Conservation (phyloP, 1,140 invertebrate genomes). For the Epicauta chinensis region DNA sequence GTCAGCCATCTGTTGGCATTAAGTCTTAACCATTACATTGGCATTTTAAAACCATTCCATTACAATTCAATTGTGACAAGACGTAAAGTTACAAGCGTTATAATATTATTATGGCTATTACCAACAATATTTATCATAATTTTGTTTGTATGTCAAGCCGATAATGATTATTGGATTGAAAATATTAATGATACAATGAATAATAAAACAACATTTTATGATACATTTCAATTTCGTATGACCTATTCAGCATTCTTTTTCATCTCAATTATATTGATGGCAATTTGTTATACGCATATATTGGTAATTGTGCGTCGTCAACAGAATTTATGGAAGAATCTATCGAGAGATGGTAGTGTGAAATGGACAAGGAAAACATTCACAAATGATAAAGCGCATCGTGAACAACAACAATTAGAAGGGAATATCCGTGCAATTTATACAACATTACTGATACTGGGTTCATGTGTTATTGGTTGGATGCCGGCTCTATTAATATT, state of each 20-base stretch:
- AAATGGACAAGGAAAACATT: slow-evolving; percentile 13
- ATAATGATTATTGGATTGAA: slow-evolving; percentile 13
- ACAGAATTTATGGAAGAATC: slow-evolving; percentile 45
- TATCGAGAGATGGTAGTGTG: slow-evolving; percentile 38
- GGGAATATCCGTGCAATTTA: slow-evolving; percentile 56
- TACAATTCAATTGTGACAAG: slow-evolving; percentile 53
- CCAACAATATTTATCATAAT: slow-evolving; percentile 50
- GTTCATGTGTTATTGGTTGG: slow-evolving; percentile 60
- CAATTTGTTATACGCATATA: slow-evolving; percentile 54
- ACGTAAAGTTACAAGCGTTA: slow-evolving; percentile 41
- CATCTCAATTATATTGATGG: slow-evolving; percentile 50
- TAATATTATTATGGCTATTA: slow-evolving; percentile 49
- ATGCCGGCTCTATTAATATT: slow-evolving; percentile 54
- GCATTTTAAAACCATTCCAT: slow-evolving; percentile 53
- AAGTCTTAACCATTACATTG: slow-evolving; percentile 63
- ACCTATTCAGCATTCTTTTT: slow-evolving; percentile 46
- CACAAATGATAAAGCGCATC: slow-evolving; percentile 22
- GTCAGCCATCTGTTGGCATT: slow-evolving; percentile 59
- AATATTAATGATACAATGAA: slow-evolving; percentile 1
- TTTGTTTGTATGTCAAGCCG: slow-evolving; percentile 41
- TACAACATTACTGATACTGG: slow-evolving; percentile 62
- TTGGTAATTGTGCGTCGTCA: slow-evolving; percentile 50
- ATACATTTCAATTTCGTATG: slow-evolving; percentile 43
- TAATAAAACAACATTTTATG: slow-evolving; percentile 20
- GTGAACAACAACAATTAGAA: slow-evolving; percentile 37